Evolutionary conservation across 2,888 invertebrate genomes (phyloP), one percentile per base, ranked within the genome.

Genomic region (Caenorhabditis sp.): DNA sequence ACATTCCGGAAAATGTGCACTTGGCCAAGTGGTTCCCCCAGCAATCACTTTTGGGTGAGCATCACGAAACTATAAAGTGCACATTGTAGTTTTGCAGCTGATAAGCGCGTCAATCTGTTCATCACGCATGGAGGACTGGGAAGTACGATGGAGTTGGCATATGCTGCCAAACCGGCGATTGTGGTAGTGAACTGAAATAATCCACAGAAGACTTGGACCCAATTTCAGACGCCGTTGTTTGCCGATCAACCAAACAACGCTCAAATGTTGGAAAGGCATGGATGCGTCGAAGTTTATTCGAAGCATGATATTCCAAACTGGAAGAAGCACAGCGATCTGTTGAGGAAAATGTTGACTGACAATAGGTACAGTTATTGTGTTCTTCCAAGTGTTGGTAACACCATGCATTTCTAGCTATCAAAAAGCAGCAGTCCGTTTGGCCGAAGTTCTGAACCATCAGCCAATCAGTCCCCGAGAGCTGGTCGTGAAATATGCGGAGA

Each of bases 201-300:
- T n/a, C n/a, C n/a, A n/a, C n/a, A n/a, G n/a, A n/a, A n/a, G n/a
- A n/a, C n/a, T n/a, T n/a, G n/a, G 20, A 26, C 27, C 26, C 20
- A 11, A 20, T 43, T 61, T 35, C 22, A 70, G 70, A 61, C 55
- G 2, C 72, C 72, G 30, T 15, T 76, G 13, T 71, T 76, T n/a
- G 68, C 63, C 8, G 68, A 75, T 39, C 75, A 75, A 43, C 66
- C 66, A 5, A 48, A 46, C 5, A 75, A 75, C 27, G 75, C 75
- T 22, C 43, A 68, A 62, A 75, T 75, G 68, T 17, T 75, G 11
- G 15, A 32, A 2, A 61, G 62, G 27, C 66, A 75, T 41, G 61
- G 62, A 20, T 26, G 26, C 13, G 66, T 52, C 11, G 73, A 73
- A 27, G 43, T 59, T 0, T 65, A 43, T 26, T 73, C 73, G 0